A percentile compares a stretch with the other conserved stretches of the same genome.
Evolutionary conservation across 2,113 vertebrate genomes (phyloP).

Genomic region (Upupa epops): DNA sequence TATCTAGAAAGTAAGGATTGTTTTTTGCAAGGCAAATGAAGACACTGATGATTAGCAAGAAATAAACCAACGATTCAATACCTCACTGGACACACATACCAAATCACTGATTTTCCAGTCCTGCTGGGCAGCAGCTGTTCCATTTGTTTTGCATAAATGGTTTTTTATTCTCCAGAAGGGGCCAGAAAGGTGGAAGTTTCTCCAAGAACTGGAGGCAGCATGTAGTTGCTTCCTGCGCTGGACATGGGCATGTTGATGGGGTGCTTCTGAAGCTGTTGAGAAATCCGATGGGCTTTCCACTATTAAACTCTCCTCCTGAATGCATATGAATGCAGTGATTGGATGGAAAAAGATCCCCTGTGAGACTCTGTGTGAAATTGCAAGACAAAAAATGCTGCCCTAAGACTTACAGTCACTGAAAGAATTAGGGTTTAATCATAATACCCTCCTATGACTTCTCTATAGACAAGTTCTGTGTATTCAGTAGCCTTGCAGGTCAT

Average conservation of each 20-base stretch:
- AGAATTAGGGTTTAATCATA: slow-evolving; percentile 47
- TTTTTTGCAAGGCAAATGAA: slow-evolving; percentile 69
- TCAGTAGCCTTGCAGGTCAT: slow-evolving; percentile 18
- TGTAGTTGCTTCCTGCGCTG: neutral
- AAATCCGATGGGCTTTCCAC: neutral
- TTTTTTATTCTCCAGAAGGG: neutral
- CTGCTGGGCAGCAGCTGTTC: slow-evolving; percentile 68
- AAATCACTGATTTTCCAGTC: slow-evolving; percentile 35
- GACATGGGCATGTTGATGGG: neutral
- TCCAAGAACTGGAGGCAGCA: neutral
- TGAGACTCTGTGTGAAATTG: neutral
- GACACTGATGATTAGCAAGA: slow-evolving; percentile 62
- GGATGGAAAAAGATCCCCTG: neutral
- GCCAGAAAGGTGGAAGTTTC: neutral
- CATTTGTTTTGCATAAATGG: slow-evolving; percentile 21
- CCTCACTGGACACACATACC: slow-evolving; percentile 49
- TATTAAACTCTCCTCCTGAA: neutral
- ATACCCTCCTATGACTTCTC: slow-evolving; percentile 2
- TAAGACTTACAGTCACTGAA: slow-evolving; percentile 28
- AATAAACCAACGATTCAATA: slow-evolving; percentile 59
- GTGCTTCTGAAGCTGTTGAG: slow-evolving; percentile 1
- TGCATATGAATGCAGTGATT: slow-evolving; percentile 6
- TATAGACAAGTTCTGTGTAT: neutral
- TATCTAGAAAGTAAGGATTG: slow-evolving; percentile 42
- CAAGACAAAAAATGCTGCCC: slow-evolving; percentile 1